These are phyloP conservation scores for Syndactyla subalaris DNA, from an alignment of 2,797 vertebrate genomes.

Conservation along the genomic window DNA sequence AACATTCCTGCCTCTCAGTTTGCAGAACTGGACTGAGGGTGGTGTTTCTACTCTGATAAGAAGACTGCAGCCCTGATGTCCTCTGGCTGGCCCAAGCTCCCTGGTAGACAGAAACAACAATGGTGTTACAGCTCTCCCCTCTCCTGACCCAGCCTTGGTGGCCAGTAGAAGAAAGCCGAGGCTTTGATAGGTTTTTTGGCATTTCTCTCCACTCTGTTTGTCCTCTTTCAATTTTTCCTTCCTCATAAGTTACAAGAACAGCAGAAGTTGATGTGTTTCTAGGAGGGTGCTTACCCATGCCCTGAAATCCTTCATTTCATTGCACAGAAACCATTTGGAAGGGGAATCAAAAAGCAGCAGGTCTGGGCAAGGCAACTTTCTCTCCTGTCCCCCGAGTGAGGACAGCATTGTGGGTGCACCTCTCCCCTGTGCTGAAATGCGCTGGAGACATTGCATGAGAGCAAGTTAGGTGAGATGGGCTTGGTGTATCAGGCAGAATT, in stretches of 20 bases:
- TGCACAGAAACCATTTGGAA: background rate
- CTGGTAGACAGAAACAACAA: background rate
- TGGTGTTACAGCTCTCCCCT: background rate
- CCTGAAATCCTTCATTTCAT: background rate
- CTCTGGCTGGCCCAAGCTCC: background rate
- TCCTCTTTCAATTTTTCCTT: background rate
- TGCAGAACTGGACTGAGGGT: background rate
- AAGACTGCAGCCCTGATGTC: background rate
- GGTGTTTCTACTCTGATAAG: background rate
- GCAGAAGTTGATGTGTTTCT: background rate
- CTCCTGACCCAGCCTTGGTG: background rate
- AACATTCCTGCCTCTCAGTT: background rate
- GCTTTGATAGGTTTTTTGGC: background rate
- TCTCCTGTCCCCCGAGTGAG: accelerated
- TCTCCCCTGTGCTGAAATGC: accelerated
- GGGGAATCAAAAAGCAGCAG: background rate
- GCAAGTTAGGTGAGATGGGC: background rate
- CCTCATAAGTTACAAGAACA: background rate
- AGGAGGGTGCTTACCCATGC: background rate
- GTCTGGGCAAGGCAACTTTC: background rate
- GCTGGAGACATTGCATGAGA: accelerated
- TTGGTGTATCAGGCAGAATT: background rate
- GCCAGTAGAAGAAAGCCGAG: background rate
- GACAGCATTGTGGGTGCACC: accelerated
- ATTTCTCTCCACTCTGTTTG: background rate